Evolutionary conservation across 37 sponge, comb jelly and placozoan genomes (phyloP), one percentile per base, ranked within the genome.

Genomic region (Cliona cf. orientalis): DNA sequence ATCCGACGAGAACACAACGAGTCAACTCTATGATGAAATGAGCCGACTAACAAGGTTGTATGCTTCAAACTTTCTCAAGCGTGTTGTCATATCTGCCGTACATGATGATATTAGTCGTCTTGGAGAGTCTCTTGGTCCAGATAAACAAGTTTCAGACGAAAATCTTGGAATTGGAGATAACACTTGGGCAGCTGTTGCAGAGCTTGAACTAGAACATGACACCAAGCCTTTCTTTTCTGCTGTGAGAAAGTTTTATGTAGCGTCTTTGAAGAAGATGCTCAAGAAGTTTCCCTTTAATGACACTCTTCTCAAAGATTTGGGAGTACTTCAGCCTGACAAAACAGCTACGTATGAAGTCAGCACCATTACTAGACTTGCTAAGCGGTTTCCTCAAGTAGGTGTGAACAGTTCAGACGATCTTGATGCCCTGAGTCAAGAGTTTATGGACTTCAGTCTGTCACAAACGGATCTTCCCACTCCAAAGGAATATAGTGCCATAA

Each of bases 21-120:
- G 81, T 64, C 64, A 74, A 70, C 81, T 87, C 5, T 66, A 87
- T 46, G 40, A 21, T 44, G 87, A 80, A 80, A 87, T 73, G 68
- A 43, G 43, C 61, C 73, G 81, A 43, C 69, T 80, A 11, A 37
- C 67, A 22, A 31, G 39, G 19, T 28, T 87, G 21, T 87, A 87
- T 87, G 87, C 81, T 22, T 19, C 49, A 39, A 73, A 84, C 37
- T 34, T 84, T 40, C 55, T 74, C 23, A 74, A 55, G 40, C 46
- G 53, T 5, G 43, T 12, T 21, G 35, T 58, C 7, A 26, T 25
- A n/a, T 7, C 64, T 6, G 23, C 7, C 31, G 23, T 6, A 66
- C 76, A 38, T 55, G 76, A 46, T 53, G 76, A 75, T 53, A n/a
- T n/a, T n/a, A n/a, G n/a, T n/a, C n/a, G n/a, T n/a, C n/a, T n/a